Evolutionary conservation across 2,797 vertebrate genomes (phyloP), one percentile per base, ranked within the genome.

Genomic region (Syngnathus acus): DNA sequence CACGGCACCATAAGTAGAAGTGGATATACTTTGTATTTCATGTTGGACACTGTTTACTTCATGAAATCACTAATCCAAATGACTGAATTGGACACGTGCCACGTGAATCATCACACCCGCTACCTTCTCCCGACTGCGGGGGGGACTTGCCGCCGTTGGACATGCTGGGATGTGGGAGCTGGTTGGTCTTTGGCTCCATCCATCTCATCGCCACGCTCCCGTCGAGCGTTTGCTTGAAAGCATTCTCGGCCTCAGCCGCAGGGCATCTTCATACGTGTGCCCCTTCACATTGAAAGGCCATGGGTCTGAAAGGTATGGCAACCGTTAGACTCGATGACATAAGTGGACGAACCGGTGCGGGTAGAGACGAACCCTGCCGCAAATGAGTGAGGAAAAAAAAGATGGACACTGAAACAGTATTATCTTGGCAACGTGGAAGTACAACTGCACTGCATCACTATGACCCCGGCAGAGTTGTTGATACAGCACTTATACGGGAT

Each of bases 91-190:
- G 43, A 65, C 21, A 42, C 59, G 54, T 8, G 65, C 72, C 72
- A 74, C 71, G 55, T 69, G 59, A 74, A 74, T 65, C 39, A 51
- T 77, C 54, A 10, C 67, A 53, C 72, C 74, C 53, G 68, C 71
- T 81, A 89, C 88, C 88, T 87, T 90, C 86, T 86, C 84, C 90
- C 68, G 86, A 84, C 74, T 77, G 83, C 54, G 84, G 72, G 65
- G 86, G 83, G 79, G 85, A 82, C 80, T 85, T 88, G 88, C 83
- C 83, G 82, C 80, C 78, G 83, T 79, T 77, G 79, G 88, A 88
- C 84, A 88, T 85, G 71, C 61, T 78, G 82, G 79, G 77, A 76
- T 76, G 76, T 69, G 78, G 79, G 82, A 84, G 85, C 69, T 84
- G 79, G 75, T 72, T 85, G 84, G 83, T 72, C 78, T 84, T 78